These are phyloP conservation scores for Microlaimidae sp. DNA, from an alignment of 2,888 invertebrate species.

Conservation along the genomic window DNA sequence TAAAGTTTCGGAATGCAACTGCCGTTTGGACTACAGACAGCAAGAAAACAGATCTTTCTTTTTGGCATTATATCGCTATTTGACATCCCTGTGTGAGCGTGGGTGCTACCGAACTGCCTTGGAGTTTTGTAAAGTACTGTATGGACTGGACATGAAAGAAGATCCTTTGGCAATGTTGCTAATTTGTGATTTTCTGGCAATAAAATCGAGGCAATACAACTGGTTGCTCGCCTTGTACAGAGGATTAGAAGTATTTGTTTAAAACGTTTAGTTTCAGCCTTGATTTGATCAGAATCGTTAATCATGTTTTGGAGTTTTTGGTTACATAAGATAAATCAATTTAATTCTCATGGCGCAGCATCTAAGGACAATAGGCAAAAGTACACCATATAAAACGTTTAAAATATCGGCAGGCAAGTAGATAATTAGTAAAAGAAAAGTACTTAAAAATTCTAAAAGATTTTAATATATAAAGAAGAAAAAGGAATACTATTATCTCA, in stretches of 20 bases:
- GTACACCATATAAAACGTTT: too few species aligned
- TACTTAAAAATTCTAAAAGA: too few species aligned
- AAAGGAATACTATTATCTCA: too few species aligned
- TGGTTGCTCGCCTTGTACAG: constrained; percentile 48
- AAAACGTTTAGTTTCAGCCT: too few species aligned
- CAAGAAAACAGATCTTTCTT: constrained; percentile 66
- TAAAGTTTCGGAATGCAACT: constrained; percentile 53
- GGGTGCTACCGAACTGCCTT: constrained; percentile 70
- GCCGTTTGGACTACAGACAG: constrained; percentile 53
- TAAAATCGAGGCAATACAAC: constrained; percentile 53
- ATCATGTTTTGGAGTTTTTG: constrained; percentile 5
- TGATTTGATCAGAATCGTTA: too few species aligned
- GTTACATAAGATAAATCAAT: background rate
- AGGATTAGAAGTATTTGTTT: constrained; percentile 42
- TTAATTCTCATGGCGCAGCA: too few species aligned
- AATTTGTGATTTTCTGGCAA: constrained; percentile 62
- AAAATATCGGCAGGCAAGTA: too few species aligned
- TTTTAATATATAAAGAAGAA: too few species aligned
- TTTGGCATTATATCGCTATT: constrained; percentile 61
- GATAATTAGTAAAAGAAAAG: too few species aligned
- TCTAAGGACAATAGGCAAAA: too few species aligned
- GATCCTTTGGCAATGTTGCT: constrained; percentile 61
- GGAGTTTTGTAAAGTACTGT: constrained; percentile 64
- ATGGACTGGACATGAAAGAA: constrained; percentile 54
- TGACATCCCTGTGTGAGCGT: constrained; percentile 56